These are phyloP conservation scores for Anoplophora glabripennis DNA, from an alignment of 1,140 invertebrate species.

Conservation along the genomic window DNA sequence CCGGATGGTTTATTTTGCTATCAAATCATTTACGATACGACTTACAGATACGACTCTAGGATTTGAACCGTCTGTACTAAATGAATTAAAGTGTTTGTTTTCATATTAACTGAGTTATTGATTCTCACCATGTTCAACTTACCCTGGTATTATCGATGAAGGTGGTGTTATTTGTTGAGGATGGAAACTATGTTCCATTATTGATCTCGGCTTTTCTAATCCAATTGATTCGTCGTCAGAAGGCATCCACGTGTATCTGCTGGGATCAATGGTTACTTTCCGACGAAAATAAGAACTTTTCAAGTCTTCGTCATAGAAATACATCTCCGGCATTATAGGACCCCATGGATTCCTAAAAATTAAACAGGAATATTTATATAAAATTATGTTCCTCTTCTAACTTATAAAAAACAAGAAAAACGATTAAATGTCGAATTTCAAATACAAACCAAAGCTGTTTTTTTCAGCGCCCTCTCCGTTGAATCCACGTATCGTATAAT, in stretches of 20 bases:
- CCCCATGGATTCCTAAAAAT: constrained; percentile 54
- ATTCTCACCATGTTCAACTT: constrained; percentile 2
- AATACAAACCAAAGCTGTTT: no score
- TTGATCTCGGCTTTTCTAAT: constrained; percentile 65
- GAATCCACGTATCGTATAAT: no score
- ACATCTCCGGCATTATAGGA: constrained; percentile 54
- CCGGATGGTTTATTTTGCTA: no score
- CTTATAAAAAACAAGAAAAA: no score
- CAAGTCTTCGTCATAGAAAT: constrained; percentile 64
- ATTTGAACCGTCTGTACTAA: no score
- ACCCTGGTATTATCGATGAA: constrained; percentile 33
- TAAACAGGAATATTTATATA: background rate
- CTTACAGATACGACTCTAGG: no score
- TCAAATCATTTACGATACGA: no score
- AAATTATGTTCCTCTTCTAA: no score
- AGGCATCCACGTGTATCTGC: constrained; percentile 70
- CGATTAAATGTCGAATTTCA: no score
- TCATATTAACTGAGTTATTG: background rate
- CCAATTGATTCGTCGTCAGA: constrained; percentile 70
- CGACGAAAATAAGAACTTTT: constrained; percentile 75
- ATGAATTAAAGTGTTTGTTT: no score
- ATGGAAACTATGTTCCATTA: constrained; percentile 40
- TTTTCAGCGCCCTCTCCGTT: no score
- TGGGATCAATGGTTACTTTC: constrained; percentile 71
- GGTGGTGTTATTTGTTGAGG: constrained; percentile 25